Evolutionary conservation across 1,140 invertebrate species (phyloP).

Genomic region (Olivierus martensii): DNA sequence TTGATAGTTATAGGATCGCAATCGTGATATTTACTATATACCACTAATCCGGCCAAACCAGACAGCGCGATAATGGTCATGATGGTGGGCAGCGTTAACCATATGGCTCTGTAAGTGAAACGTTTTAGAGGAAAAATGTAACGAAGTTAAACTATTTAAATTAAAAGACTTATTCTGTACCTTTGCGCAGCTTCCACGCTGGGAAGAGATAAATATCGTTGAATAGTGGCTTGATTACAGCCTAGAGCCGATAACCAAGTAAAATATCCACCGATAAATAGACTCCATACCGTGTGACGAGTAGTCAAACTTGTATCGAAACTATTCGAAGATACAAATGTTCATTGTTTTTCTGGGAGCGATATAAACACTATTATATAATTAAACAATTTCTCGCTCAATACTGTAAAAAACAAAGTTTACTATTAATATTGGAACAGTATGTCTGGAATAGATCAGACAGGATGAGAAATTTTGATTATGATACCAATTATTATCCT

Average conservation of each 20-base stretch:
- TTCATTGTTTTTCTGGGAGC: too few species aligned
- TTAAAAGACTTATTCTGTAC: too few species aligned
- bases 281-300: conserved; percentile 36
- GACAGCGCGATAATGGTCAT: conserved; percentile 45
- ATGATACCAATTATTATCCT: too few species aligned
- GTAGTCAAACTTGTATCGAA: conserved; percentile 32
- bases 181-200: conserved; percentile 41
- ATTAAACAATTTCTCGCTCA: too few species aligned
- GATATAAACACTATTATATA: too few species aligned
- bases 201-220: conserved; percentile 59
- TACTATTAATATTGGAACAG: too few species aligned
- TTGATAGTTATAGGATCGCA: conserved; percentile 50
- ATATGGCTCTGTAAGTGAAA: conserved; percentile 27
- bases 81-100: conserved; percentile 51
- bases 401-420: too few species aligned
- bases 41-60: conserved; percentile 57
- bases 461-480: too few species aligned
- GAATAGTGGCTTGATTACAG: conserved; percentile 72
- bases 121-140: background rate
- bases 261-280: conserved; percentile 35
- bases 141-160: conserved; percentile 35
- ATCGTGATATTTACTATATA: conserved; percentile 53
- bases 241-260: conserved; percentile 60
- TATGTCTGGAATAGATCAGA: too few species aligned
- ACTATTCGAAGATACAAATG: conserved; percentile 25